phyloP scores from a whole-genome alignment of 2,113 vertebrate species.

The Budorcas taxicolor region DNA sequence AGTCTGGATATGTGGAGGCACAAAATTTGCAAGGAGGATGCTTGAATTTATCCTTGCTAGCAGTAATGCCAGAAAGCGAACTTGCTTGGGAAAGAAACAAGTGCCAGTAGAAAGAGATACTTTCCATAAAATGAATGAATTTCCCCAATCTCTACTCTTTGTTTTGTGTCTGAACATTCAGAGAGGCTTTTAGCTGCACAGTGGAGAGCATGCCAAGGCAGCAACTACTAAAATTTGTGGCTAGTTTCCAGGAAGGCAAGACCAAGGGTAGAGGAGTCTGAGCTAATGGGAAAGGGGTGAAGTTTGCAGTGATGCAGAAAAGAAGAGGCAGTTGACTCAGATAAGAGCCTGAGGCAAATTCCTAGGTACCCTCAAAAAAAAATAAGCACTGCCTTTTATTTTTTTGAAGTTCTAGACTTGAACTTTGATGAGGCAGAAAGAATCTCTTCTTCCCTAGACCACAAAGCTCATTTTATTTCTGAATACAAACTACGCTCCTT shows the following conservation, averaged over 20 bases:
- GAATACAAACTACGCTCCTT: not conserved
- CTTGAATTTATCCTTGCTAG: not conserved
- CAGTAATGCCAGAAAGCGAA: not conserved
- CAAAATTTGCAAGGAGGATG: not conserved
- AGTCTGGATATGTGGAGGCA: not conserved
- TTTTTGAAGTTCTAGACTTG: not conserved
- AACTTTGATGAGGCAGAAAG: not conserved
- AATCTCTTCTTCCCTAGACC: not conserved
- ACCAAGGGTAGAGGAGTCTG: not conserved
- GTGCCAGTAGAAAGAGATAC: not conserved
- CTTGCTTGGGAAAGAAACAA: not conserved
- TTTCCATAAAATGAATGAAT: conserved; percentile 2
- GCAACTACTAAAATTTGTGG: not conserved
- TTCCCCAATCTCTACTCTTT: not conserved
- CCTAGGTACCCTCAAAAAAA: not conserved
- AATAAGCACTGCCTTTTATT: not conserved
- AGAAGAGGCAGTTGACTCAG: not conserved
- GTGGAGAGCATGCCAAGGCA: not conserved
- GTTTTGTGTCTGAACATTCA: not conserved
- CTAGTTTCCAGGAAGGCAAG: not conserved
- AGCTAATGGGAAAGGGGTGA: not conserved
- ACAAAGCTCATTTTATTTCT: not conserved
- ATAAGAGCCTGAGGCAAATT: not conserved
- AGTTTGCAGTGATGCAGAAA: not conserved
- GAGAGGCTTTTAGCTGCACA: not conserved